phyloP scores from a whole-genome alignment of 2,888 invertebrate species.

The Dysmachus trigonus region DNA sequence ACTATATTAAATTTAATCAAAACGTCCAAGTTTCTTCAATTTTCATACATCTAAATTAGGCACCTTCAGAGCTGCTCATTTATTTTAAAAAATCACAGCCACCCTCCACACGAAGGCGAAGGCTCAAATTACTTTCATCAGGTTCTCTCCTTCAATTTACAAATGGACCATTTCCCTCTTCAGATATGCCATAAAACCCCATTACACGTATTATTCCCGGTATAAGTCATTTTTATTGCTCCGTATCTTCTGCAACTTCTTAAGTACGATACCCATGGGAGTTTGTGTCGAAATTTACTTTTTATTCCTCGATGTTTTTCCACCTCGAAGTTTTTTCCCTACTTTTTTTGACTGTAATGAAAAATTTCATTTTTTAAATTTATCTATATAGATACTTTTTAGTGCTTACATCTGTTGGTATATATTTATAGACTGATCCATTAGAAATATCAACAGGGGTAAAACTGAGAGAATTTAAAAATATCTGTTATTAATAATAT shows the following conservation, averaged over 20 bases:
- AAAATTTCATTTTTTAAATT: not conserved
- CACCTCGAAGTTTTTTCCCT: not conserved
- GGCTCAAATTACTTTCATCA: not conserved
- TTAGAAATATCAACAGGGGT: too few relatives aligned
- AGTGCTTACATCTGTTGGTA: not conserved
- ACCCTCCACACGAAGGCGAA: not conserved
- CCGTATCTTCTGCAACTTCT: slow-evolving; percentile 5
- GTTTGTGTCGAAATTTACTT: slow-evolving; percentile 11
- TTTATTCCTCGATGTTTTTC: not conserved
- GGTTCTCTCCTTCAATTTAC: slow-evolving; percentile 1
- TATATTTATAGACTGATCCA: too few relatives aligned
- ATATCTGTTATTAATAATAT: too few relatives aligned
- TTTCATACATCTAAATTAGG: not conserved
- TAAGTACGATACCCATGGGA: slow-evolving; percentile 17
- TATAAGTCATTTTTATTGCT: slow-evolving; percentile 24
- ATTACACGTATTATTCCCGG: slow-evolving; percentile 12
- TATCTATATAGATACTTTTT: not conserved
- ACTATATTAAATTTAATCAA: not conserved
- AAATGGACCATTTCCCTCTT: not conserved
- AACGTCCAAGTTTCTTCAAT: not conserved
- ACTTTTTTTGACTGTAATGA: not conserved
- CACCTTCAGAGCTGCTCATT: not conserved
- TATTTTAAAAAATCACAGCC: not conserved
- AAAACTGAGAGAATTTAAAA: too few relatives aligned
- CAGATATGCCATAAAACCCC: slow-evolving; percentile 4